phyloP scores from a whole-genome alignment of 2,888 invertebrate species.

The Cerceris rybyensis region DNA sequence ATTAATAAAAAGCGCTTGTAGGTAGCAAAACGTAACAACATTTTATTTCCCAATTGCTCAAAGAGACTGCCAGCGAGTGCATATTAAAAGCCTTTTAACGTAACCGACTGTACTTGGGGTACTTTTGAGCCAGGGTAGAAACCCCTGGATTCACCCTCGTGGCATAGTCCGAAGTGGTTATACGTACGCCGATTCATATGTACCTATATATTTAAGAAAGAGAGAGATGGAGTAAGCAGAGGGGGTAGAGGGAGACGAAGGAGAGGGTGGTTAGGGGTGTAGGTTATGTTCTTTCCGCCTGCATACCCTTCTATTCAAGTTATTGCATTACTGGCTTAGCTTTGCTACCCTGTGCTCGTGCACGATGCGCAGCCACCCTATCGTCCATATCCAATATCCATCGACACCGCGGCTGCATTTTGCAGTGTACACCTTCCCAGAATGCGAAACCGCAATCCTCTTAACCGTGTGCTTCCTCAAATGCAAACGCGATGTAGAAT shows the following conservation, averaged over 20 bases:
- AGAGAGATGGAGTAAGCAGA: conserved; percentile 31
- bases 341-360: conserved; percentile 67
- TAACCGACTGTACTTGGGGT: conserved; percentile 64
- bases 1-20: not conserved
- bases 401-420: conserved; percentile 68
- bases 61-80: conserved; percentile 40
- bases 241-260: conserved; percentile 16
- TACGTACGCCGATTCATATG: conserved; percentile 51
- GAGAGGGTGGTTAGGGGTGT: conserved; percentile 46
- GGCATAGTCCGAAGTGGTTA: conserved; percentile 49
- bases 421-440: conserved; percentile 74
- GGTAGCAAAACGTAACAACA: not conserved
- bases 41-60: not conserved
- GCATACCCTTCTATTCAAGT: conserved; percentile 78
- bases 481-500: not conserved
- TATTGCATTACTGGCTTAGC: conserved; percentile 81
- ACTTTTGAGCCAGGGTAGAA: conserved; percentile 51
- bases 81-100: conserved; percentile 66
- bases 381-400: conserved; percentile 74
- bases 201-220: conserved; percentile 44
- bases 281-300: conserved; percentile 77
- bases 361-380: conserved; percentile 64
- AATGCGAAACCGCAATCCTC: conserved; percentile 70
- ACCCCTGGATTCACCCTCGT: conserved; percentile 61
- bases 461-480: conserved; percentile 56